Conservation (phyloP, 1,140 invertebrate genomes). For the Dinoponera quadriceps region DNA sequence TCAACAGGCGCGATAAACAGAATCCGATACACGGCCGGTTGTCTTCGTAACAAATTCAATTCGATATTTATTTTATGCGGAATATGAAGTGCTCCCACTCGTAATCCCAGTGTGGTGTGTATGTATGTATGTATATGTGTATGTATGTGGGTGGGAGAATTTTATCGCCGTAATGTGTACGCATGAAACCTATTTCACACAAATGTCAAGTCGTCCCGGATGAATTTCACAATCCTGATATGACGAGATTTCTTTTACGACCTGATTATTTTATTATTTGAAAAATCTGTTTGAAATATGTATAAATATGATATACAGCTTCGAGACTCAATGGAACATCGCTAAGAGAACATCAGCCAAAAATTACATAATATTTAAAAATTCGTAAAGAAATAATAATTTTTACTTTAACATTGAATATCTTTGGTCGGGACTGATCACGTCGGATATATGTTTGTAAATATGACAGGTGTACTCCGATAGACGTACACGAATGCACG, state of each 20-base stretch:
- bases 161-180: slow-evolving; percentile 47
- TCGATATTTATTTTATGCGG: slow-evolving; percentile 59
- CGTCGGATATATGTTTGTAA: too few relatives aligned
- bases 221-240: slow-evolving; percentile 8
- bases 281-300: too few relatives aligned
- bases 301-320: too few relatives aligned
- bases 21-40: slow-evolving; percentile 40
- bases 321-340: too few relatives aligned
- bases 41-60: slow-evolving; percentile 58
- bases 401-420: too few relatives aligned
- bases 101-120: slow-evolving; percentile 7
- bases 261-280: background rate
- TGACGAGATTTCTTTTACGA: background rate
- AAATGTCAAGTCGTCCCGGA: slow-evolving; percentile 3
- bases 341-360: too few relatives aligned
- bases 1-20: slow-evolving; percentile 53
- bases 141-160: slow-evolving; percentile 31
- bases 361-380: too few relatives aligned
- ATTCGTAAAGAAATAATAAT: too few relatives aligned
- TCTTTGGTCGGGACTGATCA: too few relatives aligned
- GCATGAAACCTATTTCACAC: slow-evolving; percentile 9
- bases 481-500: too few relatives aligned
- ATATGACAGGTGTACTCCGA: too few relatives aligned
- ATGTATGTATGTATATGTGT: too few relatives aligned
- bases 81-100: slow-evolving; percentile 46